These are phyloP conservation scores for Ciconia maguari DNA, from an alignment of 2,113 vertebrate species.

Conservation along the genomic window DNA sequence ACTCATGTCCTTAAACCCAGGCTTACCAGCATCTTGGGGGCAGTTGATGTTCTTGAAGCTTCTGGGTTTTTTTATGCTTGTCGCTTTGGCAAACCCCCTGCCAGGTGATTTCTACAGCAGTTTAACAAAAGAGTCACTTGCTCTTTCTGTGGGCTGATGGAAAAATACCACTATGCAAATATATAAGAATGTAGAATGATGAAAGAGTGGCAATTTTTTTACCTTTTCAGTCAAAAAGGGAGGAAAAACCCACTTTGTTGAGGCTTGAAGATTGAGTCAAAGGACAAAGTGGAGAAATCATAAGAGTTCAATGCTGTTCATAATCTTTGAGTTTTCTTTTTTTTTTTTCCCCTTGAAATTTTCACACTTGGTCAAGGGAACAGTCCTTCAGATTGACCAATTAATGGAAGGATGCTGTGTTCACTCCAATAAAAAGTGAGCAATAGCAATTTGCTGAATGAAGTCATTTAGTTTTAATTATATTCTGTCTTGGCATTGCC, in stretches of 20 bases:
- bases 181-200: neutral
- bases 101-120: neutral
- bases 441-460: neutral
- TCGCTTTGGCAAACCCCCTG: neutral
- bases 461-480: neutral
- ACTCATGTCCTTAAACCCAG: neutral
- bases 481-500: neutral
- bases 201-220: neutral
- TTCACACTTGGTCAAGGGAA: neutral
- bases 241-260: rapidly evolving
- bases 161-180: neutral
- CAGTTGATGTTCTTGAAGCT: neutral
- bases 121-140: neutral
- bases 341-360: neutral
- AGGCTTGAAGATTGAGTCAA: neutral
- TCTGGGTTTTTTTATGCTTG: neutral
- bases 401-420: neutral
- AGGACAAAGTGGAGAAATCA: neutral
- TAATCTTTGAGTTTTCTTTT: neutral
- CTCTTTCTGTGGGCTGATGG: neutral
- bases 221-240: neutral
- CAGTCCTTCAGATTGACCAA: neutral
- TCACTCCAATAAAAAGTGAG: neutral
- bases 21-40: neutral
- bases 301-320: neutral